Percentiles rank a stretch among this genome's conserved stretches.
These are phyloP conservation scores for Acridotheres tristis DNA, from an alignment of 2,797 vertebrate genomes.

Conservation along the genomic window DNA sequence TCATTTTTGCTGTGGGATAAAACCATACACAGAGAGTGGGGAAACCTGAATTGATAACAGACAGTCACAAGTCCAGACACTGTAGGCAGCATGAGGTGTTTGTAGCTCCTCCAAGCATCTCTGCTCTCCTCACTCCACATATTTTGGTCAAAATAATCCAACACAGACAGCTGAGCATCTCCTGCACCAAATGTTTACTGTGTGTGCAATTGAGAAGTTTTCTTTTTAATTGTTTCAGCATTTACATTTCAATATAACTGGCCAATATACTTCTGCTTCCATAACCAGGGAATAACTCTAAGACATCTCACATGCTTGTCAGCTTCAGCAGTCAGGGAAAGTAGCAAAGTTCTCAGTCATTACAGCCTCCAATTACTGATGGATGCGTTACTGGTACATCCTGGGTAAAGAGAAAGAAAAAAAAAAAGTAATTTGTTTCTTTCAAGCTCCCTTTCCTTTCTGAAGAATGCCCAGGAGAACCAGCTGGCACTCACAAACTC, in stretches of 20 bases:
- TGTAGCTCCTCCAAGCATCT: background rate
- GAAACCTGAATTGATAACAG: background rate
- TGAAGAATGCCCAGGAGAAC: background rate
- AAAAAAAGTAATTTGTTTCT: background rate
- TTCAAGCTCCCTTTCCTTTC: background rate
- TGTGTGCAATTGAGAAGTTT: rapidly evolving
- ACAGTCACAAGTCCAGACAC: background rate
- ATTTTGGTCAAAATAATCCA: background rate
- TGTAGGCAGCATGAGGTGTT: background rate
- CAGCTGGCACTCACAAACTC: conserved; percentile 45
- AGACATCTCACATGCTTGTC: background rate
- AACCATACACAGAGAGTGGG: background rate
- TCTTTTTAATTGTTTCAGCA: background rate
- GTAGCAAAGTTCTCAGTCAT: background rate
- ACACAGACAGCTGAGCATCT: background rate
- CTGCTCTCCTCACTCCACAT: background rate
- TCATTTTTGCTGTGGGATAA: background rate
- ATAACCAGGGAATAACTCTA: background rate
- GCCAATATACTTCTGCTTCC: background rate
- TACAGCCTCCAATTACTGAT: background rate
- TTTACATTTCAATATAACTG: background rate
- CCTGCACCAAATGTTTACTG: background rate
- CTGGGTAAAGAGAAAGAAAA: background rate
- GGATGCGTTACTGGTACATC: background rate
- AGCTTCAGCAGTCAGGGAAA: background rate